These are phyloP conservation scores for Trichogramma pretiosum DNA, from an alignment of 1,140 invertebrate genomes.

Conservation along the genomic window DNA sequence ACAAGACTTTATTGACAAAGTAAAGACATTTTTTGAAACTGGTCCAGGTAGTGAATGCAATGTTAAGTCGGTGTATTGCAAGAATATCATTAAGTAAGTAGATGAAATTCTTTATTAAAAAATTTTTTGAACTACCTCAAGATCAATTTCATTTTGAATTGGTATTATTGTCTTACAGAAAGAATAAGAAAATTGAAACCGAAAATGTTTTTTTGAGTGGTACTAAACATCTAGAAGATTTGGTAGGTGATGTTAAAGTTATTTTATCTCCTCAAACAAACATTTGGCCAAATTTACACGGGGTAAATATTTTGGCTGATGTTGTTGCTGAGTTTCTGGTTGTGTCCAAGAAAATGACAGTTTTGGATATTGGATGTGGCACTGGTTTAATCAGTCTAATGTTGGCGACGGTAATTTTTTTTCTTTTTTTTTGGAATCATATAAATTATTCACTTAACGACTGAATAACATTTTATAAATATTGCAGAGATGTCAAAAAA, in stretches of 20 bases:
- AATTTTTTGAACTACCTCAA: constrained; percentile 1
- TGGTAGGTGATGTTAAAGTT: constrained; percentile 36
- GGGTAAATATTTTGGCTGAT: constrained; percentile 35
- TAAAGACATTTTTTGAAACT: constrained; percentile 34
- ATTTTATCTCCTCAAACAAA: constrained; percentile 42
- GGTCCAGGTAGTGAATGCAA: constrained; percentile 38
- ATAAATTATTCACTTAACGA: neutral
- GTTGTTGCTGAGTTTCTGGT: constrained; percentile 32
- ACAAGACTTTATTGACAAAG: constrained; percentile 31
- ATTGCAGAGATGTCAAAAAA: constrained; percentile 37
- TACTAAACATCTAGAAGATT: constrained; percentile 40
- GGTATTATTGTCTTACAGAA: constrained; percentile 29
- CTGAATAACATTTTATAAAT: constrained; percentile 4
- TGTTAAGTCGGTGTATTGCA: constrained; percentile 42
- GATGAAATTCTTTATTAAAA: constrained; percentile 6
- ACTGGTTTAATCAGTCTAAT: constrained; percentile 39
- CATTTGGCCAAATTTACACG: constrained; percentile 38
- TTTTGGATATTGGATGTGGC: constrained; percentile 43
- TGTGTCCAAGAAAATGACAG: constrained; percentile 28
- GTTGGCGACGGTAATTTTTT: constrained; percentile 34
- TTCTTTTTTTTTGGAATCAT: neutral
- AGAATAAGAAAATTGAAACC: constrained; percentile 24
- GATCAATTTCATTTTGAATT: constrained; percentile 5
- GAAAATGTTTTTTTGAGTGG: constrained; percentile 39
- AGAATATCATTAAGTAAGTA: constrained; percentile 37